phyloP scores from a whole-genome alignment of 2,888 invertebrate species.

The Anarsia innoxiella region DNA sequence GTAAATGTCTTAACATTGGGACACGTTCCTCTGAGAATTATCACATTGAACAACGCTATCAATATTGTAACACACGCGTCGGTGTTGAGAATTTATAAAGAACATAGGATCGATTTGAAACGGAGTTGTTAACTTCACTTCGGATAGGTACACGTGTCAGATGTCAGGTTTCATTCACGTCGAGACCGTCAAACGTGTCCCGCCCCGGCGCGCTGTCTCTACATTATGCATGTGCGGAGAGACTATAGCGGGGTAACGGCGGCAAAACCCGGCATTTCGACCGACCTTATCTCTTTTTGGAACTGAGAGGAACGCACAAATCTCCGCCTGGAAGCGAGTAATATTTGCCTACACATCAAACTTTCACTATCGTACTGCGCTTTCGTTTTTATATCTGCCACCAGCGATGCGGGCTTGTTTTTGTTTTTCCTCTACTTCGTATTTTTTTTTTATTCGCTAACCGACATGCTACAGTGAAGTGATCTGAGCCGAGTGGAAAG shows the following conservation, averaged over 20 bases:
- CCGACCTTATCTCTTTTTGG: constrained; percentile 54
- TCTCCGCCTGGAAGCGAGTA: constrained; percentile 64
- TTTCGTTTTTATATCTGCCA: constrained; percentile 71
- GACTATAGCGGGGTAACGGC: constrained; percentile 36
- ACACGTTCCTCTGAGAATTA: no score
- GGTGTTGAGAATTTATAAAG: no score
- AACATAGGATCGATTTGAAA: no score
- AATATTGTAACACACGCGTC: no score
- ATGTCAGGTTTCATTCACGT: constrained; percentile 54
- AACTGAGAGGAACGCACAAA: constrained; percentile 64
- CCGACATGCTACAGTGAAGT: constrained; percentile 20
- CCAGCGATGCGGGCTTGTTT: constrained; percentile 45
- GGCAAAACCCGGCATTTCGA: constrained; percentile 35
- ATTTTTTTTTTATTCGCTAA: constrained; percentile 23
- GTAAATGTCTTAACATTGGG: no score
- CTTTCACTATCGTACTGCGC: constrained; percentile 70
- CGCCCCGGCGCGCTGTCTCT: constrained; percentile 37
- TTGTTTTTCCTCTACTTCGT: constrained; percentile 50
- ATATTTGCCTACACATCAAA: constrained; percentile 75
- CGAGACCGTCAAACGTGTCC: constrained; percentile 53
- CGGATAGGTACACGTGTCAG: constrained; percentile 53
- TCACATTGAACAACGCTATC: no score
- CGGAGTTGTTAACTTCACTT: constrained; percentile 32
- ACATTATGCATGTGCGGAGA: constrained; percentile 50
- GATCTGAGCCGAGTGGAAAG: constrained; percentile 17